Evolutionary conservation across 1,140 invertebrate species (phyloP).

Genomic region (Leucophenga varia): DNA sequence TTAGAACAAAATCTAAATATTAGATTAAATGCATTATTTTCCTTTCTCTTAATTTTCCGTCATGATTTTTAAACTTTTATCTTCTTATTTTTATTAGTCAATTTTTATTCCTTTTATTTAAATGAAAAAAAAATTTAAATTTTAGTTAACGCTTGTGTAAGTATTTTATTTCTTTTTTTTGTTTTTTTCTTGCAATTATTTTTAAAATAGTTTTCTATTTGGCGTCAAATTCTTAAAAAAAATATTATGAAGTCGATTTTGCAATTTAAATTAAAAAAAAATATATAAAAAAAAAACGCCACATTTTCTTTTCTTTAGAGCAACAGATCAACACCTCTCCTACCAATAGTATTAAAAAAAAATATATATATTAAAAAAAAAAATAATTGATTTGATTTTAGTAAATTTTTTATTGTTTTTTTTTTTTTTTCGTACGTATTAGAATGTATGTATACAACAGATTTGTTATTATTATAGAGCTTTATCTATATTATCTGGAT

Average conservation of each 20-base stretch:
- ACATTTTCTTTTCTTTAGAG: conserved; percentile 46
- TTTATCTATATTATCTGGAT: conserved; percentile 1
- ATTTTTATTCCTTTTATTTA: too few species aligned
- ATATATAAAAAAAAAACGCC: conserved; percentile 26
- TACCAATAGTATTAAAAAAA: conserved; percentile 19
- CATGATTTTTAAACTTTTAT: too few species aligned
- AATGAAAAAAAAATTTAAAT: too few species aligned
- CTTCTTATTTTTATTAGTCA: too few species aligned
- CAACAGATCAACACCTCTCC: conserved; percentile 56
- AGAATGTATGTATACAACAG: background rate
- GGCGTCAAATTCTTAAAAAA: conserved; percentile 17
- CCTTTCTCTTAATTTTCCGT: too few species aligned
- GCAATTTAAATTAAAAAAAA: background rate
- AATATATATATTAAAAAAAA: too few species aligned
- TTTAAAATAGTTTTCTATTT: conserved; percentile 28
- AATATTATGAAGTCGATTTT: background rate
- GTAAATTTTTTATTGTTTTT: background rate
- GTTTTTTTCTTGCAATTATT: conserved; percentile 27
- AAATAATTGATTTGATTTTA: background rate
- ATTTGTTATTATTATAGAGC: background rate
- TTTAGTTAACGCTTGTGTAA: background rate
- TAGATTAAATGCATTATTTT: too few species aligned
- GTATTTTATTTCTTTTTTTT: background rate
- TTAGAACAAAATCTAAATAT: too few species aligned
- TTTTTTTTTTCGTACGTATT: too few species aligned